Base-by-base conservation (phyloP, 2,888 invertebrate genomes). In the Poecilobothrus nobilitatus region DNA sequence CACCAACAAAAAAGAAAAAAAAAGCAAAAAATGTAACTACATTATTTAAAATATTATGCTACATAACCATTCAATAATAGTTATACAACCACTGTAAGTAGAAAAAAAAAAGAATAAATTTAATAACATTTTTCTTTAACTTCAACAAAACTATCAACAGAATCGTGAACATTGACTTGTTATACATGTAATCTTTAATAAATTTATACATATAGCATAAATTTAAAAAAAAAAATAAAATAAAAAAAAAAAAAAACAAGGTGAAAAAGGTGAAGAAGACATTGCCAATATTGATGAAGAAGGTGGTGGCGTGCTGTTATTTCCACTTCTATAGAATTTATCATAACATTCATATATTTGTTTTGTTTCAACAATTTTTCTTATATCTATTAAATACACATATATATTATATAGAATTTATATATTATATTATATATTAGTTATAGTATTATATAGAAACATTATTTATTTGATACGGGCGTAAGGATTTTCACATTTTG, bases 271-370 rank as follows among this genome's bases (percentile, higher is more conserved):
- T 53, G 53, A 53, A 53, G 18, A 53, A 53, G 53, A 53, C 53
- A 53, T 53, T 18, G 53, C 53, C 15, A 53, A 53, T n/a, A n/a
- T 27, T 27, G 27, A 27, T 15, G 53, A 53, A 53, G 53, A 53
- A 53, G 18, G n/a, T 53, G 53, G 53, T 53, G 53, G 53, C 53
- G 53, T 53, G 53, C 53, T 53, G 53, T 53, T 53, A 53, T 53
- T 18, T 53, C 7, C 53, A 53, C 53, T 53, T 53, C 5, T 27
- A 27, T 53, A 53, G 2, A 53, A 53, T 18, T 18, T 15, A 53
- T 53, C 53, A 53, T n/a, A n/a, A 53, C 53, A 18, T 53, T 53
- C 6, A 53, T 18, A 53, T 12, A 37, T n/a, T n/a, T 37, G 12
- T 5, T 7, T 37, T 37, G 10, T 10, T 37, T 37, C 12, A 27